Base-by-base conservation (phyloP, 2,113 vertebrate species). In the Gobius niger region DNA sequence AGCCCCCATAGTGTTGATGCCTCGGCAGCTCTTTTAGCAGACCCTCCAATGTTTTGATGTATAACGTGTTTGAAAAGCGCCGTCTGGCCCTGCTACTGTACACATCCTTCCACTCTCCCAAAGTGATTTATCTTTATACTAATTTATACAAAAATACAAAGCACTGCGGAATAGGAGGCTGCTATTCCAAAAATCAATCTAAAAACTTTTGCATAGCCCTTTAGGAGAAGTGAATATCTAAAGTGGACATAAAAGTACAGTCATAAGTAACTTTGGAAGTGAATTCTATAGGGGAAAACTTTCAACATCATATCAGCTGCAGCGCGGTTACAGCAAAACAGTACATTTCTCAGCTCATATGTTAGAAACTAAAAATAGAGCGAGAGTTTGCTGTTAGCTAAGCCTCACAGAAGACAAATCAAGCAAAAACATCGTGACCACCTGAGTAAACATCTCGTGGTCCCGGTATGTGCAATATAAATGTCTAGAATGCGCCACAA, bases 11-110 rank as follows among this genome's bases (percentile, higher is more conserved):
- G 18, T 41, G 44, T 11, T 18, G n/a, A 56, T 24, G 41, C 44
- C 54, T 44, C 41, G 16, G 13, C 52, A 9, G 11, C 40, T 68
- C 49, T 12, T 65, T 74, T 50, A 77, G 72, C 49, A 61, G 19
- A 62, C 44, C n/a, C 67, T 66, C 57, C 67, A 67, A 64, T 24
- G 44, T 61, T 65, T 56, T 73, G 4, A 53, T 64, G 24, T 44
- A 53, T 44, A 77, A 52, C 7, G 62, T 50, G 10, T 75, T 54
- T 76, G 66, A 69, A 19, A 44, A 64, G 47, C 34, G 65, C 51
- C 44, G 54, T 60, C 56, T 46, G 46, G 47, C 61, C 59, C 15
- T 56, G 59, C 77, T 49, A 72, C 54, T 44, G 49, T 57, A 63
- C 51, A 67, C n/a, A 44, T 34, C 24, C 24, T 34, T 34, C 15